A percentile compares a stretch with the other conserved stretches of the same genome.
Conservation (phyloP, 2,113 vertebrate species). For the Raja brachyura region DNA sequence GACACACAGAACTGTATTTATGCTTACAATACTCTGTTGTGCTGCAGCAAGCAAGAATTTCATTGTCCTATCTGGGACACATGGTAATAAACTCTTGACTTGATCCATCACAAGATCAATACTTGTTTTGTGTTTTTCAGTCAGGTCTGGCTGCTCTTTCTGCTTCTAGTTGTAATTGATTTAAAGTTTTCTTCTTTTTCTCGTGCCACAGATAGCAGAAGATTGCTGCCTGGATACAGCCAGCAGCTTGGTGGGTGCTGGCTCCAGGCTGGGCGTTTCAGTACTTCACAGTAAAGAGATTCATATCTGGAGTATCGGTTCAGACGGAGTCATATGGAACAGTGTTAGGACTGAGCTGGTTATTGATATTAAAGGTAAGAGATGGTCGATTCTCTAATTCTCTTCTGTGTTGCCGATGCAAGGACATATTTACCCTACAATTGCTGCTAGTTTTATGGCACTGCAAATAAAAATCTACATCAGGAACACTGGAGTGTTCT, state of each 20-base stretch:
- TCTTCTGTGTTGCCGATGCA: background rate
- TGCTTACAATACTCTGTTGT: too few relatives aligned
- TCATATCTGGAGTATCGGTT: constrained; percentile 77
- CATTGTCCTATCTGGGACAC: too few relatives aligned
- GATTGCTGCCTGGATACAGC: constrained; percentile 78
- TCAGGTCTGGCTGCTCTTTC: background rate
- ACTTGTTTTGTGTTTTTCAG: background rate
- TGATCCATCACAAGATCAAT: background rate
- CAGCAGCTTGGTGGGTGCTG: constrained; percentile 73
- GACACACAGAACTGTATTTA: too few relatives aligned
- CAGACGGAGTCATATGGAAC: constrained; percentile 72
- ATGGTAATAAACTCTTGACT: too few relatives aligned
- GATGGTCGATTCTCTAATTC: background rate
- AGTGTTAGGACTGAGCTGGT: constrained; percentile 76
- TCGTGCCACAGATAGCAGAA: constrained; percentile 66
- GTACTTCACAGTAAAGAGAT: constrained; percentile 66
- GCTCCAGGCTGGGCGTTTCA: constrained; percentile 74
- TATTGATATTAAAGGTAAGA: constrained; percentile 90
- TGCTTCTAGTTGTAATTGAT: background rate
- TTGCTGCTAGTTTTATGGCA: background rate
- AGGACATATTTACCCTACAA: too few relatives aligned
- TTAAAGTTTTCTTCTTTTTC: background rate
- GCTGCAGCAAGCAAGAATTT: too few relatives aligned
- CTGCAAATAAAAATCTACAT: background rate
- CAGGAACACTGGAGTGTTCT: background rate